Evolutionary conservation across 2,888 invertebrate species (phyloP).

Genomic region (Tortricodes alternella): DNA sequence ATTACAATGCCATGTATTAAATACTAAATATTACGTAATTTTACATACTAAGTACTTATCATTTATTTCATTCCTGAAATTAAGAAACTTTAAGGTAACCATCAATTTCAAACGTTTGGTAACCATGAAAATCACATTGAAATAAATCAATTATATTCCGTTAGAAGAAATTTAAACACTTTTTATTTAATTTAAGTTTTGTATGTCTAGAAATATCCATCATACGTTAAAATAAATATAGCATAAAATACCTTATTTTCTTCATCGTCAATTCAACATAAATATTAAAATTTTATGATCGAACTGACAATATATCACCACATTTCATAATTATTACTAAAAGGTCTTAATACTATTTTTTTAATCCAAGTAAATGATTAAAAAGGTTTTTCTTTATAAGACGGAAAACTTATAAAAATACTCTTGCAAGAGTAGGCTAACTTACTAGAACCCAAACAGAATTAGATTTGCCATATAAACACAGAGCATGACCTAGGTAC

Average conservation of each 20-base stretch:
- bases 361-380: too few species aligned
- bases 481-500: too few species aligned
- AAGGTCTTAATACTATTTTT: too few species aligned
- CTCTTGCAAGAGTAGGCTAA: not conserved
- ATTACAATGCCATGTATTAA: slow-evolving; percentile 12
- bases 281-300: slow-evolving; percentile 56
- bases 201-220: too few species aligned
- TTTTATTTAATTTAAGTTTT: too few species aligned
- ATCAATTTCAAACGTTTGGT: slow-evolving; percentile 19
- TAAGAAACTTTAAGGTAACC: not conserved
- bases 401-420: too few species aligned
- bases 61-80: not conserved
- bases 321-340: not conserved
- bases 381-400: too few species aligned
- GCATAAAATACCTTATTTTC: not conserved
- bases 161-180: too few species aligned
- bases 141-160: too few species aligned
- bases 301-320: slow-evolving; percentile 67
- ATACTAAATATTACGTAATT: not conserved
- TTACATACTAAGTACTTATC: not conserved
- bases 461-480: too few species aligned
- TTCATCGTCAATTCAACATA: slow-evolving; percentile 74
- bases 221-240: too few species aligned
- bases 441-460: too few species aligned
- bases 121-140: slow-evolving; percentile 21